Conservation (phyloP, 2,797 vertebrate species). For the Furcifer pardalis region DNA sequence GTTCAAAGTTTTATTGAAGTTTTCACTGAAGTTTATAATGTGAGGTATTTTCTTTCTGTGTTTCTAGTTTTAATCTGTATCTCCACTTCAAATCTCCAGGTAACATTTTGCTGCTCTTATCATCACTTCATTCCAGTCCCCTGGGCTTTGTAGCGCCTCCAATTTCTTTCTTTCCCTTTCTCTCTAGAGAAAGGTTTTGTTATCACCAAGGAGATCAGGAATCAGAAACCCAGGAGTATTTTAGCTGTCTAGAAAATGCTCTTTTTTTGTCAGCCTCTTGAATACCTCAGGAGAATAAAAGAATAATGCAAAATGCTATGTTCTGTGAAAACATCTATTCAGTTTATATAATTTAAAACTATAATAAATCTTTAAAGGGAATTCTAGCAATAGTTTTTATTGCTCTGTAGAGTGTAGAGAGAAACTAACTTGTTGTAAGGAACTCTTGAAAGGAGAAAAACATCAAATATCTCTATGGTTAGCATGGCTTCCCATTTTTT, state of each 20-base stretch:
- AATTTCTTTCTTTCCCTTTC: not conserved
- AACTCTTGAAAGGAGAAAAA: not conserved
- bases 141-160: conserved; percentile 21
- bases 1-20: conserved; percentile 34
- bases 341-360: not conserved
- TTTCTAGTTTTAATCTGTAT: conserved; percentile 38
- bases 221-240: conserved; percentile 24
- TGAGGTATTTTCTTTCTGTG: conserved; percentile 12
- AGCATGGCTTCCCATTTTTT: not conserved
- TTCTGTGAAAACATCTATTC: not conserved
- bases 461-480: not conserved
- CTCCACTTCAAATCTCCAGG: conserved; percentile 37
- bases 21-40: conserved; percentile 22
- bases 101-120: conserved; percentile 43
- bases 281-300: not conserved
- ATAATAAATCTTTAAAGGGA: not conserved
- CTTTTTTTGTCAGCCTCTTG: not conserved
- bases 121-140: conserved; percentile 17
- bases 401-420: not conserved
- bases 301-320: not conserved
- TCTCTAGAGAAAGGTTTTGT: conserved; percentile 23
- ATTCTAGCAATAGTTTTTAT: not conserved
- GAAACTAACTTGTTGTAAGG: not conserved
- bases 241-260: conserved; percentile 22
- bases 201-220: conserved; percentile 22